Evolutionary conservation across 2,888 invertebrate species (phyloP).

Genomic region (Neria commutata): DNA sequence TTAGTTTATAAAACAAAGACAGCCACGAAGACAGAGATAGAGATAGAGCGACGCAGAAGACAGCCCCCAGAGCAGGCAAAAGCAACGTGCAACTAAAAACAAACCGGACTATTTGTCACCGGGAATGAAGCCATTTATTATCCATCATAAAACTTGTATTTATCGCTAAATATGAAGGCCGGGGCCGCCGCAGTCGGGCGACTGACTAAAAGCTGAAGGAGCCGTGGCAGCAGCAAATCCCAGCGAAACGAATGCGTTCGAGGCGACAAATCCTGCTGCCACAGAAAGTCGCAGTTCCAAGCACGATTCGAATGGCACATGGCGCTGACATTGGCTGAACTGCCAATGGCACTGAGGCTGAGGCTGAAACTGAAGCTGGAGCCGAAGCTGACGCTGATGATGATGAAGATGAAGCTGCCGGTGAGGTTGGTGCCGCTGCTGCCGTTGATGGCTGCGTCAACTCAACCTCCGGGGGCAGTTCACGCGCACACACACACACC

Average conservation of each 20-base stretch:
- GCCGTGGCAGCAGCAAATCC: conserved; percentile 15
- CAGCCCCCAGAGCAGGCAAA: conserved; percentile 10
- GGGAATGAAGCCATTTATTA: conserved; percentile 58
- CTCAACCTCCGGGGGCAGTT: conserved; percentile 13
- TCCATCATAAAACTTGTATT: conserved; percentile 59
- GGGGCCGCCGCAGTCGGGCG: too few relatives aligned
- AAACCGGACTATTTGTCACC: conserved; percentile 56
- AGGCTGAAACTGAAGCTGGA: not conserved
- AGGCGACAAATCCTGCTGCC: conserved; percentile 24
- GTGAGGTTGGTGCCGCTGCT: conserved; percentile 17
- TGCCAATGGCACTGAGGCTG: not conserved
- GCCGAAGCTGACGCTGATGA: not conserved
- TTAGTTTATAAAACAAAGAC: conserved; percentile 7
- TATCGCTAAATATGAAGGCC: conserved; percentile 48
- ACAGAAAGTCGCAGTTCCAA: conserved; percentile 3
- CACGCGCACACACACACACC: not conserved
- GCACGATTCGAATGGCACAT: too few relatives aligned
- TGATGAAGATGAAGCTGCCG: not conserved
- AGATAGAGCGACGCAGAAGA: conserved; percentile 17
- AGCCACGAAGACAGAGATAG: too few relatives aligned
- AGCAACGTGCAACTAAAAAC: conserved; percentile 26
- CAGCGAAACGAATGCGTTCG: conserved; percentile 19
- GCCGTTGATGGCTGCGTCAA: conserved; percentile 26
- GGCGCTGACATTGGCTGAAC: conserved; percentile 27
- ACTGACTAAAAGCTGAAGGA: conserved; percentile 2